A percentile compares a stretch with the other conserved stretches of the same genome.
phyloP scores from a whole-genome alignment of 2,113 vertebrate genomes.

The Labrus mixtus region DNA sequence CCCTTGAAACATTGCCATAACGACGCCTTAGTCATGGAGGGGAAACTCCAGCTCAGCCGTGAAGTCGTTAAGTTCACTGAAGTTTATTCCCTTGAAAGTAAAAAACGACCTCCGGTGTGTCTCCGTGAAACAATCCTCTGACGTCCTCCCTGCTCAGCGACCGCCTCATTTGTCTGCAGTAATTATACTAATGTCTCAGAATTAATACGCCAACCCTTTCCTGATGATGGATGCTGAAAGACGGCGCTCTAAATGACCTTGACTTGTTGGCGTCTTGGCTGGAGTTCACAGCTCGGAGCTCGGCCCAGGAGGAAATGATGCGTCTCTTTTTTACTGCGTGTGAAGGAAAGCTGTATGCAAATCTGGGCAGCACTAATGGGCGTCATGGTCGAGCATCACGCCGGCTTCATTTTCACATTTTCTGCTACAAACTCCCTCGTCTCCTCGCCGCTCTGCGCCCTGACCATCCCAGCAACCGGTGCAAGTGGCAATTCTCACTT shows the following conservation, averaged over 20 bases:
- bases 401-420: conserved; percentile 58
- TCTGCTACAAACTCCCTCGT: conserved; percentile 39
- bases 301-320: conserved; percentile 31
- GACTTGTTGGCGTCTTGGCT: conserved; percentile 27
- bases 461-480: conserved; percentile 53
- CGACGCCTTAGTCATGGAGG: too few species aligned
- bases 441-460: conserved; percentile 17
- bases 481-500: conserved; percentile 76
- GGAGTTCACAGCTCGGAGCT: conserved; percentile 3
- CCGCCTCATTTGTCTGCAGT: conserved; percentile 31
- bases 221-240: conserved; percentile 45
- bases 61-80: too few species aligned
- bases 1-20: too few species aligned
- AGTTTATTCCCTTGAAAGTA: too few species aligned
- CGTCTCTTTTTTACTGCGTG: conserved; percentile 24
- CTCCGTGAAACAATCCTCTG: neutral
- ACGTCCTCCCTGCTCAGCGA: neutral
- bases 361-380: conserved; percentile 37
- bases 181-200: conserved; percentile 35
- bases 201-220: conserved; percentile 37
- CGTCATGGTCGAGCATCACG: conserved; percentile 12
- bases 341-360: conserved; percentile 48
- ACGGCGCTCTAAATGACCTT: conserved; percentile 29
- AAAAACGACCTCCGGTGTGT: neutral
- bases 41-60: too few species aligned